phyloP scores from a whole-genome alignment of 64 coral and sea anemone genomes.

The Actinia equina region DNA sequence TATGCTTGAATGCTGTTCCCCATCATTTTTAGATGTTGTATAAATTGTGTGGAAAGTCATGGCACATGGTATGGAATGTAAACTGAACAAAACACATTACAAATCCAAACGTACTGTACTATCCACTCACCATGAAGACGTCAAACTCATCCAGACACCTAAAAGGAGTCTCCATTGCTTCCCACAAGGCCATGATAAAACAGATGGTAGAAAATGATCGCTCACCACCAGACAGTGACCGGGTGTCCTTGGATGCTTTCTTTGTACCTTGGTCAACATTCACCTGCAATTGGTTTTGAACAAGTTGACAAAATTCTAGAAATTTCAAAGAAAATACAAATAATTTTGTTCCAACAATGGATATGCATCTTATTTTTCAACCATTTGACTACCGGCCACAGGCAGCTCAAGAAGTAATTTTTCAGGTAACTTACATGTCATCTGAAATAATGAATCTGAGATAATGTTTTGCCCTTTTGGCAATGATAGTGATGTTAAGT shows the following conservation, averaged over 20 bases:
- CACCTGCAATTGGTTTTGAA: conserved; percentile 28
- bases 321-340: too few relatives aligned
- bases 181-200: conserved; percentile 96
- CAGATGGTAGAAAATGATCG: conserved; percentile 89
- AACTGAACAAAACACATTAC: not conserved
- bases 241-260: conserved; percentile 56
- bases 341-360: too few relatives aligned
- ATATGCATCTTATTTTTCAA: too few relatives aligned
- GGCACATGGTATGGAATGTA: not conserved
- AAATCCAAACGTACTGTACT: not conserved
- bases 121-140: conserved; percentile 83
- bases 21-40: not conserved
- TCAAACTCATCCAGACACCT: conserved; percentile 95
- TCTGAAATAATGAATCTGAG: too few relatives aligned
- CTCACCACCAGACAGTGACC: conserved; percentile 90
- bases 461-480: too few relatives aligned
- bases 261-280: conserved; percentile 77
- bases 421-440: too few relatives aligned
- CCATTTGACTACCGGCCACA: too few relatives aligned
- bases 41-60: not conserved
- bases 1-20: too few relatives aligned
- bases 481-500: too few relatives aligned
- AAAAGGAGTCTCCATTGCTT: conserved; percentile 96
- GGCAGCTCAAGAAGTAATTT: too few relatives aligned
- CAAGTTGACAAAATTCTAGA: too few relatives aligned